Evolutionary conservation across 1,140 invertebrate genomes (phyloP), one percentile per base, ranked within the genome.

Genomic region (Nomia melanderi): DNA sequence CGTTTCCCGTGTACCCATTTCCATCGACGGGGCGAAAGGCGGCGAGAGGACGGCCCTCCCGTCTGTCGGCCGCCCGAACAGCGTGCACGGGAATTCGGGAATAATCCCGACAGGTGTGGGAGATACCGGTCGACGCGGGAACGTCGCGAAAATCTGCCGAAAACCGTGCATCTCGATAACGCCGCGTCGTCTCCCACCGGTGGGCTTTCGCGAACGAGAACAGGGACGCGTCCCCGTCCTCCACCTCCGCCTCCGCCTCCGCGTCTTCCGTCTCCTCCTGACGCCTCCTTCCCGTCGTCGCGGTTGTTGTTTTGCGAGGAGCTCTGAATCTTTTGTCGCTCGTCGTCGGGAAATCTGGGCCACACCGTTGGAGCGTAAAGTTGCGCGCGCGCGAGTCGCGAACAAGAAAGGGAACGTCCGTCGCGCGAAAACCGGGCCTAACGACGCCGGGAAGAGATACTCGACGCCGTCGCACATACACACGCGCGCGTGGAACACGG

Each of bases 341-440:
- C 56, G 74, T 71, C 41, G 66, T 25, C 53, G 66, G 74, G 50
- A 62, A 71, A 71, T 77, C 31, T 41, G 44, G 74, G 65, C 41
- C 73, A 60, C 39, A 5, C 27, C 27, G 66, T 27, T 25, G 41
- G 23, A 64, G 59, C 57, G 75, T 31, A 29, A 62, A 71, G 57
- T 54, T 23, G 60, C 23, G 47, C 17, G 50, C 29, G 14, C 0
- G 5, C 6, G 23, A 29, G 25, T 20, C 41, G 23, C 39, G 17
- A 47, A 4, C 17, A 2, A 29, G 12, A 36, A 12, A 31, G 39
- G n/a, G 9, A 14, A 29, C 9, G 25, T 25, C 14, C n/a, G 65
- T 56, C 23, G 25, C 54, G 54, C 14, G 39, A 20, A 50, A 25
- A 20, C 29, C 17, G 31, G 31, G 25, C 29, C 7, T 41, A 73